phyloP scores from a whole-genome alignment of 2,797 vertebrate genomes.

The Alauda arvensis region DNA sequence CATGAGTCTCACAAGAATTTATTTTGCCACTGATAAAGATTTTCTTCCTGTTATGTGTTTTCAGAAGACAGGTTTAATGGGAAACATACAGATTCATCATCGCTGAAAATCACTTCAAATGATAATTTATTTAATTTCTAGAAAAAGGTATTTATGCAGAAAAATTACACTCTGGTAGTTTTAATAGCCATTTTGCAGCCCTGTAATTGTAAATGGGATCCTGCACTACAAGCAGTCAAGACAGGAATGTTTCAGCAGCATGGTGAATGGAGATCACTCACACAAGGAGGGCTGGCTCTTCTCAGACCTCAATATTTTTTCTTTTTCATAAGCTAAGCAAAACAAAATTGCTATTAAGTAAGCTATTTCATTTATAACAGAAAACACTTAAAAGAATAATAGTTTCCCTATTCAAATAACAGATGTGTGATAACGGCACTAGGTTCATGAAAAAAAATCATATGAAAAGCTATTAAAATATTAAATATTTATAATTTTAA shows the following conservation, averaged over 20 bases:
- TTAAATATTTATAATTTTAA: slow-evolving; percentile 33
- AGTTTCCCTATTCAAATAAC: background rate
- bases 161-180: background rate
- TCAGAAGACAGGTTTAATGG: background rate
- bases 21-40: background rate
- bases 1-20: background rate
- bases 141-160: background rate
- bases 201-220: background rate
- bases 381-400: background rate
- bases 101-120: background rate
- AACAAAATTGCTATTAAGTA: background rate
- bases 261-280: background rate
- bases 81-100: background rate
- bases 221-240: background rate
- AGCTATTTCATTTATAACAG: background rate
- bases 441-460: background rate
- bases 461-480: slow-evolving; percentile 21
- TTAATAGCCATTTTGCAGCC: background rate
- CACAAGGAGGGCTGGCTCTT: background rate
- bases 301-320: background rate
- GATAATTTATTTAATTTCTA: background rate
- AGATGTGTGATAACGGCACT: background rate
- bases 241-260: background rate
- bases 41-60: background rate
- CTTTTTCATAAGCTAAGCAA: background rate